These are phyloP conservation scores for Crenichthys baileyi DNA, from an alignment of 2,797 vertebrate species.

Conservation along the genomic window DNA sequence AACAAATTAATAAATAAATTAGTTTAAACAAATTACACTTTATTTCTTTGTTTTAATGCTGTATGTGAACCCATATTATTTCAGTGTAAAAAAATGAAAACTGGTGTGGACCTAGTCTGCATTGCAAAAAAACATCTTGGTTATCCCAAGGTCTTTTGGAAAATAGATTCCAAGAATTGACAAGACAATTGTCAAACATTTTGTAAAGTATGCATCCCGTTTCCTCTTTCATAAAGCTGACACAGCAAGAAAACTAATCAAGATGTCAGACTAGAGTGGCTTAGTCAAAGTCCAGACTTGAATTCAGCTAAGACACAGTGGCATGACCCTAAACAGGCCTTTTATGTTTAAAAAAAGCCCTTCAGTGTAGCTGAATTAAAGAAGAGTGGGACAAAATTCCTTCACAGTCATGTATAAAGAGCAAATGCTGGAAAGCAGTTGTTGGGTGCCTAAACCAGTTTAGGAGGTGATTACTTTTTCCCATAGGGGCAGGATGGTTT, in stretches of 20 bases:
- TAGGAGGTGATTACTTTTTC: background rate
- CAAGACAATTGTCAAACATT: background rate
- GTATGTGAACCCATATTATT: background rate
- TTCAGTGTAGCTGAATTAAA: no score
- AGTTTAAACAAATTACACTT: no score
- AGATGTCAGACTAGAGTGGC: no score
- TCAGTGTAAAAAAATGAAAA: background rate
- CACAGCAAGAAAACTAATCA: background rate
- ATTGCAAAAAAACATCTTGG: background rate
- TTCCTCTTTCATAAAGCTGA: background rate
- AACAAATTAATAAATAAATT: no score
- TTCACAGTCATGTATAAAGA: background rate
- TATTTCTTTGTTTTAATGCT: background rate
- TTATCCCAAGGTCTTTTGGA: background rate
- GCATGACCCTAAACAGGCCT: no score
- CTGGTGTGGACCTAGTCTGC: background rate
- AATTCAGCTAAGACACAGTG: no score
- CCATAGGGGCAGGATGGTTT: background rate
- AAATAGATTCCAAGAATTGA: background rate
- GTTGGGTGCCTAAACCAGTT: background rate
- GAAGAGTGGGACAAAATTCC: background rate
- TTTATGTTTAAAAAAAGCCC: no score
- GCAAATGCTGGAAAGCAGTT: background rate
- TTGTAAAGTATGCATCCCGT: background rate
- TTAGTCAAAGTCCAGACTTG: no score